Evolutionary conservation across 1,140 invertebrate genomes (phyloP).

Genomic region (Ectropis grisescens): DNA sequence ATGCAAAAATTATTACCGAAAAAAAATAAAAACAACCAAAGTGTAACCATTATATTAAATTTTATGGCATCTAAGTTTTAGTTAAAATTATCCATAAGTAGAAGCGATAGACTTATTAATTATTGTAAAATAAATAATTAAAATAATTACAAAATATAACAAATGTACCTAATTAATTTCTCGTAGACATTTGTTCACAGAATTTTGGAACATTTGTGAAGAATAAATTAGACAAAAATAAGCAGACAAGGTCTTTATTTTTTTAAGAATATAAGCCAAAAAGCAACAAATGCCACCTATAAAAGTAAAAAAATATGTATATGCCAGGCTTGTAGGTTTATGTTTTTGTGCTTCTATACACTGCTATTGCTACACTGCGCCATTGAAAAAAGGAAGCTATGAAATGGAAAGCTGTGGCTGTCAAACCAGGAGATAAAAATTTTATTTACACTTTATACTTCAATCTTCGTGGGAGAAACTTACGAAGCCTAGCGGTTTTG

Average conservation of each 20-base stretch:
- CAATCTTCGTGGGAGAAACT: too few species aligned
- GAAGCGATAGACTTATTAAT: constrained; percentile 44
- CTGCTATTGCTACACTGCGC: too few species aligned
- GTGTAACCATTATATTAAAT: constrained; percentile 29
- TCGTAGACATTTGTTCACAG: constrained; percentile 28
- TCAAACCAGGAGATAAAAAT: too few species aligned
- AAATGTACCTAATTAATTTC: constrained; percentile 18
- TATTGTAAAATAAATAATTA: constrained; percentile 39
- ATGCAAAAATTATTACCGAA: constrained; percentile 51
- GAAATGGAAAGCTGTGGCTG: too few species aligned
- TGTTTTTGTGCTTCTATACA: too few species aligned
- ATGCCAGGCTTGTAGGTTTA: too few species aligned
- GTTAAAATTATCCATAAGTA: constrained; percentile 43
- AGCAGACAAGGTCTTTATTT: neutral
- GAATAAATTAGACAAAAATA: neutral
- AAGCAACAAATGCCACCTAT: too few species aligned
- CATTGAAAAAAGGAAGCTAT: too few species aligned
- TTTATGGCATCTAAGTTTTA: constrained; percentile 39
- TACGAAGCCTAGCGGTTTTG: too few species aligned
- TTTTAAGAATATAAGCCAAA: too few species aligned
- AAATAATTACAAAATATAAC: constrained; percentile 50
- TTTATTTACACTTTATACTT: too few species aligned
- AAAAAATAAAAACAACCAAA: constrained; percentile 40
- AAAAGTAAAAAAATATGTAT: too few species aligned
- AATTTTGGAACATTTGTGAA: constrained; percentile 8